A percentile compares a stretch with the other conserved stretches of the same genome.
These are phyloP conservation scores for Tokudaia tokunoshimensis DNA, from an alignment of 2,797 vertebrate genomes.

Conservation along the genomic window DNA sequence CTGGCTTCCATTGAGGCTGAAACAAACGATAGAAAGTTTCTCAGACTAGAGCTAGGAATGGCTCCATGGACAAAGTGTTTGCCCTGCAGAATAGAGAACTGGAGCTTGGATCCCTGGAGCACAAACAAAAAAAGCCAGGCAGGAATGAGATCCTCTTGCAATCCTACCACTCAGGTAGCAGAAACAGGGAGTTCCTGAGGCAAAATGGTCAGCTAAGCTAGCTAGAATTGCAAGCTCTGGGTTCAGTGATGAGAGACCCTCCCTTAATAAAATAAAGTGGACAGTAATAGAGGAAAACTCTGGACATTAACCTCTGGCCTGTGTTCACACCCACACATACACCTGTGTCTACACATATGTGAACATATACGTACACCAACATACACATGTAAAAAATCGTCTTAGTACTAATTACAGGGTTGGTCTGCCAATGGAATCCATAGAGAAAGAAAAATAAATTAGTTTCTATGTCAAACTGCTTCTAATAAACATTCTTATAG, in stretches of 20 bases:
- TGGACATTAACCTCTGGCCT: background rate
- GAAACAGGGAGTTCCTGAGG: background rate
- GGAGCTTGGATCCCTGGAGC: background rate
- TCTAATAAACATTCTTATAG: background rate
- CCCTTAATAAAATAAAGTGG: background rate
- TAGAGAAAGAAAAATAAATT: background rate
- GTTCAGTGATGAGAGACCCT: background rate
- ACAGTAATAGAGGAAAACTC: background rate
- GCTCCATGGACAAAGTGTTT: background rate
- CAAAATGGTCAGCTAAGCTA: background rate
- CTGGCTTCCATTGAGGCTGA: background rate
- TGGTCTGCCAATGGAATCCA: background rate
- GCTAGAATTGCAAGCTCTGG: background rate
- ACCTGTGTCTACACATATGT: background rate
- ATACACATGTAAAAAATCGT: background rate
- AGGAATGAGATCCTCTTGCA: background rate
- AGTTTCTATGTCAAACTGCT: background rate
- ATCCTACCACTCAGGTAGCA: background rate
- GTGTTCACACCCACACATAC: background rate
- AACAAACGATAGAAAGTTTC: background rate
- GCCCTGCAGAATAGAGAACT: background rate
- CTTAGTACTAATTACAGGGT: background rate
- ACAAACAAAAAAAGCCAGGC: background rate
- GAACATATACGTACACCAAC: background rate
- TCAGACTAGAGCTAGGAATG: background rate